Evolutionary conservation across 1,140 invertebrate genomes (phyloP).

Genomic region (Trichonephila clavipes): DNA sequence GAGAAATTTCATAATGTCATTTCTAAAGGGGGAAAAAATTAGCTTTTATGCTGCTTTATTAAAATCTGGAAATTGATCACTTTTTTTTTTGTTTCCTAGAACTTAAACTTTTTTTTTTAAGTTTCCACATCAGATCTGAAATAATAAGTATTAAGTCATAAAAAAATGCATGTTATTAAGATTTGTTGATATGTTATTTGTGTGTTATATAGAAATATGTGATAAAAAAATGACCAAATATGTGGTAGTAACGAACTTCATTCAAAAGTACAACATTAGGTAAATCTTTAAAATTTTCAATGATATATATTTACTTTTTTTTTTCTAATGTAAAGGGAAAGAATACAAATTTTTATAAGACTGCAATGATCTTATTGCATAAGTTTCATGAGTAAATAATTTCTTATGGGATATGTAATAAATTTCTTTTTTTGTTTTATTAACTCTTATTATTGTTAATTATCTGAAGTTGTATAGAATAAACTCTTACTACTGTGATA

Average conservation of each 20-base stretch:
- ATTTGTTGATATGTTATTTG: background rate
- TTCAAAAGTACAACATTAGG: background rate
- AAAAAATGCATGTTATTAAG: background rate
- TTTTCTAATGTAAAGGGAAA: no score
- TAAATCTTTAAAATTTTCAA: no score
- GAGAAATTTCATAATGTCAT: background rate
- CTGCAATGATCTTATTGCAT: no score
- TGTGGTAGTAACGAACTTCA: background rate
- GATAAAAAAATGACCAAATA: background rate
- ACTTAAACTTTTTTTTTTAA: background rate
- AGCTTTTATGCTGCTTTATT: background rate
- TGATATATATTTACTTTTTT: no score
- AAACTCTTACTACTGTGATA: no score
- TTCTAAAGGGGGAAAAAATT: background rate
- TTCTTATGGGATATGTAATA: no score
- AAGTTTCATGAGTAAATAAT: no score
- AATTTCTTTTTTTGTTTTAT: no score
- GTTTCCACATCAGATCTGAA: background rate
- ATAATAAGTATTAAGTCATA: background rate
- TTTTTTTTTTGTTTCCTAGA: background rate
- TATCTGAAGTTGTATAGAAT: no score
- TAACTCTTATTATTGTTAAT: no score
- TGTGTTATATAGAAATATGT: background rate
- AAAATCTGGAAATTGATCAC: background rate
- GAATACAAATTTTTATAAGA: no score